Evolutionary conservation across 2,113 vertebrate species (phyloP), one percentile per base, ranked within the genome.

Genomic region (Mustelus asterias): DNA sequence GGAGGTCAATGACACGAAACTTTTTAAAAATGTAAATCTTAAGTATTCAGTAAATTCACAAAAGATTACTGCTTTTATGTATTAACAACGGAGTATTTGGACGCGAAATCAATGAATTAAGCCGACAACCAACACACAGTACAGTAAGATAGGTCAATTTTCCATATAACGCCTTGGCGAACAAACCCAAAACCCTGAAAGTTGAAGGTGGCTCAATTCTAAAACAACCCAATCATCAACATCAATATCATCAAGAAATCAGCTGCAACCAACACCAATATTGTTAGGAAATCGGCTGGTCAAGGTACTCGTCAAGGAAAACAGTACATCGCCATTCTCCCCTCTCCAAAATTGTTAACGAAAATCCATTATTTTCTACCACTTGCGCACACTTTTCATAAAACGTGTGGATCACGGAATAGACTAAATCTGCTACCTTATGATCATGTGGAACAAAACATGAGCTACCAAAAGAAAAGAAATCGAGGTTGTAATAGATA

Each of bases 401-500:
- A 65, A 93, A 93, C 10, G n/a, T 37, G n/a, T 37, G 89, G 89
- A 37, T 65, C 33, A 65, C 6, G 33, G 33, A 22, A 37, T 5
- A 16, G 8, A 65, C 58, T 63, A 65, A 83, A 65, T 1, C 89
- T 14, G 20, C 89, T 37, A 33, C 60, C 63, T 22, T 93, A 63
- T 9, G 14, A 37, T 65, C 89, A 65, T 65, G 33, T 65, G 89
- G 89, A 93, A 92, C 88, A 92, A n/a, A 92, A 92, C 88, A 92
- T 29, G 26, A n/a, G 13, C 60, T 22, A 60, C 26, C 10, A 76
- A 70, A 37, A 76, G 26, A n/a, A 63, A 63, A 13, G 29, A 29
- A 41, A 22, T 44, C 0, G 80, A 83, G 80, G 37, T 5, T 83
- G 80, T 41, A 44, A 18, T 22, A n/a, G 20, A 88, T 93, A 37